phyloP scores from a whole-genome alignment of 2,113 vertebrate species.

The Gobio gobio region DNA sequence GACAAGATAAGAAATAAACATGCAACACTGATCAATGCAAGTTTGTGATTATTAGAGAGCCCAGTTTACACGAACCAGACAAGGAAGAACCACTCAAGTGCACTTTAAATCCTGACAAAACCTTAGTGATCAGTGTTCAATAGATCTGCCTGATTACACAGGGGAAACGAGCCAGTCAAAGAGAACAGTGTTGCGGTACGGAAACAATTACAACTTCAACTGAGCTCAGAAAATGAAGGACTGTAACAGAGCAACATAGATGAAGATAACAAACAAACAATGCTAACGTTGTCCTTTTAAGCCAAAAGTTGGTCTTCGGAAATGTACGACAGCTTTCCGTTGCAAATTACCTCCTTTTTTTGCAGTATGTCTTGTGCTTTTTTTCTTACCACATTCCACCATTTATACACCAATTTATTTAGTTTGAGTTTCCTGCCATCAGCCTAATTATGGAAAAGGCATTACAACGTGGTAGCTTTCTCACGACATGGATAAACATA shows the following conservation, averaged over 20 bases:
- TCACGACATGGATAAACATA: conserved; percentile 73
- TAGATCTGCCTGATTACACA: conserved; percentile 37
- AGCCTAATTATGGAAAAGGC: conserved; percentile 68
- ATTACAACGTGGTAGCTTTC: conserved; percentile 68
- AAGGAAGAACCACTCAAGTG: background rate
- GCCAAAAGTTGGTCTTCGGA: conserved; percentile 12
- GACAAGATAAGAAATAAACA: conserved; percentile 5
- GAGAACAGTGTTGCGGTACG: conserved; percentile 27
- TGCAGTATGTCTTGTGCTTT: conserved; percentile 33
- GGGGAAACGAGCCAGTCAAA: conserved; percentile 47
- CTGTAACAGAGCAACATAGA: conserved; percentile 29
- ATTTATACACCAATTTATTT: conserved; percentile 40
- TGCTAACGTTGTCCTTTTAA: conserved; percentile 36
- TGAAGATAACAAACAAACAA: conserved; percentile 50
- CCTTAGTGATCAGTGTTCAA: conserved; percentile 43
- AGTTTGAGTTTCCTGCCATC: conserved; percentile 64
- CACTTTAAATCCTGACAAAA: conserved; percentile 15
- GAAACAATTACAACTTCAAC: conserved; percentile 33
- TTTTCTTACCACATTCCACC: conserved; percentile 23
- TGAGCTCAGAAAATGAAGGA: conserved; percentile 25
- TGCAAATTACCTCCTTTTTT: conserved; percentile 38
- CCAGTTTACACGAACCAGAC: background rate
- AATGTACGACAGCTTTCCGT: conserved; percentile 34
- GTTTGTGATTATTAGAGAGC: background rate
- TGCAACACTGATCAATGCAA: background rate